phyloP scores from a whole-genome alignment of 2,888 invertebrate genomes.

The Andricus quercusramuli region DNA sequence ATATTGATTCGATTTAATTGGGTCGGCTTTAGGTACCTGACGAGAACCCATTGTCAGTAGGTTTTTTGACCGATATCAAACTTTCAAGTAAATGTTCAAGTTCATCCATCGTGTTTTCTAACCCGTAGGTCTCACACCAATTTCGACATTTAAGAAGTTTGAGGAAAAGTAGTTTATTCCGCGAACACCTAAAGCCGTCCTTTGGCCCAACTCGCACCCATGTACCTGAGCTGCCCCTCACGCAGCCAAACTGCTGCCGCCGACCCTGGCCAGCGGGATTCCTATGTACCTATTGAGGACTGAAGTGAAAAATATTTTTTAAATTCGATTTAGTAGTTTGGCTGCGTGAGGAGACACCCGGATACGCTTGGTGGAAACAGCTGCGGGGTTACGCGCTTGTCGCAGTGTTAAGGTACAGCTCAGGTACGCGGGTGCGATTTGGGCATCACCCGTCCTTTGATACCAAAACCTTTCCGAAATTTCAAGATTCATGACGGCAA shows the following conservation, averaged over 20 bases:
- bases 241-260: too few species aligned
- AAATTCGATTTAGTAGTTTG: too few species aligned
- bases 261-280: too few species aligned
- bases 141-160: neutral
- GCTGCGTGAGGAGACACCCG: too few species aligned
- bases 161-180: neutral
- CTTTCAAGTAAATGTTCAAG: constrained; percentile 14
- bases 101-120: constrained; percentile 6
- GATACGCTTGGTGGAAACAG: too few species aligned
- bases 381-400: too few species aligned
- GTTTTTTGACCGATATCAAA: neutral
- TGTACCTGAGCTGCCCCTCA: too few species aligned
- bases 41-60: neutral
- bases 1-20: neutral
- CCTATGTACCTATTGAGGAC: too few species aligned
- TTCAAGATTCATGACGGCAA: neutral
- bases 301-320: too few species aligned
- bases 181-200: constrained; percentile 23
- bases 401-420: too few species aligned
- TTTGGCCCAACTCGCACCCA: neutral
- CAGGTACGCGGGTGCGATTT: too few species aligned
- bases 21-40: constrained; percentile 17
- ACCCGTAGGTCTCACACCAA: neutral
- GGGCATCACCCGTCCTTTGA: neutral
- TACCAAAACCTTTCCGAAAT: neutral